These are phyloP conservation scores for Telmatochromis bifrenatus DNA, from an alignment of 2,113 vertebrate species.

Conservation along the genomic window DNA sequence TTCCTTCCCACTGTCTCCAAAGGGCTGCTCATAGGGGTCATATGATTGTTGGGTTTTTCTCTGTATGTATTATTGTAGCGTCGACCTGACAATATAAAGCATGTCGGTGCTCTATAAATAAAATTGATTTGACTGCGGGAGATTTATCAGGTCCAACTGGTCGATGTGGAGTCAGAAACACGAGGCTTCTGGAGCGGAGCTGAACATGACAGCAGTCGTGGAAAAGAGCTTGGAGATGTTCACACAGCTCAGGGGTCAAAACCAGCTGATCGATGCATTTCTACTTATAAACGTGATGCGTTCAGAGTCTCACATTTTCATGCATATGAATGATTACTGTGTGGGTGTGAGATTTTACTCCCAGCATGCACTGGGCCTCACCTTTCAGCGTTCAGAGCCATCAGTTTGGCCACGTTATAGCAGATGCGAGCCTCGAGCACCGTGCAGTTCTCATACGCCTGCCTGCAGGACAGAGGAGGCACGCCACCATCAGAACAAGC, in stretches of 20 bases:
- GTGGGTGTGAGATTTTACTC: neutral
- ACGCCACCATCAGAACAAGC: neutral
- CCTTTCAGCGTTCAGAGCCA: slow-evolving; percentile 82
- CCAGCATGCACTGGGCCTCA: slow-evolving; percentile 2
- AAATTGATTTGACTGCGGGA: neutral
- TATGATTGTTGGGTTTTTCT: neutral
- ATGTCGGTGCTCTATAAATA: neutral
- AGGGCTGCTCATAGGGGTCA: neutral
- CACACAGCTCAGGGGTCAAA: neutral
- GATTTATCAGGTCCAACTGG: neutral
- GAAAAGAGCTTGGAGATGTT: neutral
- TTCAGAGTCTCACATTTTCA: neutral
- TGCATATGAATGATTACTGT: neutral
- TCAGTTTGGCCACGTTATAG: slow-evolving; percentile 91
- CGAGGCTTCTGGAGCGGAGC: neutral
- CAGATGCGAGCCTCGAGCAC: slow-evolving; percentile 92
- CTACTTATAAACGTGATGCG: neutral
- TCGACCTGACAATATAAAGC: fast-evolving
- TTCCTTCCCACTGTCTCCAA: neutral
- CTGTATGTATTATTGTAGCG: fast-evolving
- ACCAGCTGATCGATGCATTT: neutral
- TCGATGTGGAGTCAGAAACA: neutral
- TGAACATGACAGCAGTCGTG: neutral
- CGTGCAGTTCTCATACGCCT: slow-evolving; percentile 90
- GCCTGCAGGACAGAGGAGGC: slow-evolving; percentile 62